phyloP scores from a whole-genome alignment of 2,113 vertebrate genomes.

The Chloropsis hardwickii region DNA sequence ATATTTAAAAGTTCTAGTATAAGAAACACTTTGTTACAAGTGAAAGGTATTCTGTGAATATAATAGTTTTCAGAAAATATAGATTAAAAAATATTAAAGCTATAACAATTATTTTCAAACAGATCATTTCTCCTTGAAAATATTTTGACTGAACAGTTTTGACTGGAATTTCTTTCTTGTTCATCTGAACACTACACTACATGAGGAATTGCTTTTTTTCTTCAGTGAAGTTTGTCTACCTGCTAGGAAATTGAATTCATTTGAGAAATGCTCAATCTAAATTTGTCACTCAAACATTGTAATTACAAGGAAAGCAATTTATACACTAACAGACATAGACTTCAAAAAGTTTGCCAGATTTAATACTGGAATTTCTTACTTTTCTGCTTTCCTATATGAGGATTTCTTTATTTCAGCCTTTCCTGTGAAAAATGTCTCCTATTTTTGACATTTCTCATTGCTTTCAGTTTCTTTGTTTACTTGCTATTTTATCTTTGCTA shows the following conservation, averaged over 20 bases:
- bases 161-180: neutral
- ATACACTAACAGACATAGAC: neutral
- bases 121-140: neutral
- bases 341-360: neutral
- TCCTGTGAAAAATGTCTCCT: neutral
- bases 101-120: neutral
- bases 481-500: neutral
- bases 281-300: neutral
- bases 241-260: neutral
- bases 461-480: slow-evolving; percentile 3
- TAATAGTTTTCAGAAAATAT: neutral
- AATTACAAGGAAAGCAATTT: neutral
- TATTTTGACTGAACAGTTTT: neutral
- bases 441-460: neutral
- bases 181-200: neutral
- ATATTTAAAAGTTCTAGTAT: neutral
- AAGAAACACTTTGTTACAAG: neutral
- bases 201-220: neutral
- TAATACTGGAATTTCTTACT: neutral
- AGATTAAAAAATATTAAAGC: neutral
- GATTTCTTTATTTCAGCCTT: neutral
- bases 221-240: neutral
- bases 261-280: neutral
- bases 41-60: neutral
- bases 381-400: neutral